These are phyloP conservation scores for Dynastes maya DNA, from an alignment of 2,888 invertebrate genomes.

Conservation along the genomic window DNA sequence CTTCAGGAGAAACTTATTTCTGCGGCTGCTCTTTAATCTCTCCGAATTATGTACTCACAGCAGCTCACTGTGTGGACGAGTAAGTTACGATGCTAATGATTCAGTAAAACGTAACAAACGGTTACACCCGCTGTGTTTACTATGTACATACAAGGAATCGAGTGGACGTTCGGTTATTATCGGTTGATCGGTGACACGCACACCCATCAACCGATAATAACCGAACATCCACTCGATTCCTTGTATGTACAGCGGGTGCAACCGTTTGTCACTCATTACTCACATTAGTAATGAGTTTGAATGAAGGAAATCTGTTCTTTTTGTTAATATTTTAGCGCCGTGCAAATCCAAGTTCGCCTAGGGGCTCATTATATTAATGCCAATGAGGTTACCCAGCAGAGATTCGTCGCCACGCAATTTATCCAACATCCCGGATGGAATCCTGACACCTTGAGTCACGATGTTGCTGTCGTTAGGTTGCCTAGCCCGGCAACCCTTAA, in stretches of 20 bases:
- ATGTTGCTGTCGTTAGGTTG: slow-evolving; percentile 64
- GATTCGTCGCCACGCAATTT: slow-evolving; percentile 52
- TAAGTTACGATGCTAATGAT: slow-evolving; percentile 2
- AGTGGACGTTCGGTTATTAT: too few relatives aligned
- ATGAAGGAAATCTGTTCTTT: neutral
- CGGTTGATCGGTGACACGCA: too few relatives aligned
- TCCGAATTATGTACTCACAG: slow-evolving; percentile 71
- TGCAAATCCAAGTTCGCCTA: slow-evolving; percentile 54
- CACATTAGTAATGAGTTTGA: too few relatives aligned
- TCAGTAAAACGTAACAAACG: neutral
- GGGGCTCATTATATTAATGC: slow-evolving; percentile 60
- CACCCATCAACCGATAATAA: too few relatives aligned
- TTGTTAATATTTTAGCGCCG: slow-evolving; percentile 66
- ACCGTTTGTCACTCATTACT: too few relatives aligned
- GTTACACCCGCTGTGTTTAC: too few relatives aligned
- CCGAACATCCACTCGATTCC: too few relatives aligned
- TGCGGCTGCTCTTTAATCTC: slow-evolving; percentile 72
- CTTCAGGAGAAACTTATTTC: slow-evolving; percentile 67
- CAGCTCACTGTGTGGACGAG: slow-evolving; percentile 70
- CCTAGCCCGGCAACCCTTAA: slow-evolving; percentile 21
- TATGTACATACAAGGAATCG: too few relatives aligned
- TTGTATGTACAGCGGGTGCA: too few relatives aligned
- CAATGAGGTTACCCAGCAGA: slow-evolving; percentile 61
- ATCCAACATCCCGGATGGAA: slow-evolving; percentile 53
- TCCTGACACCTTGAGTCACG: slow-evolving; percentile 64